These are phyloP conservation scores for Laterallus jamaicensis DNA, from an alignment of 2,113 vertebrate genomes.

Conservation along the genomic window DNA sequence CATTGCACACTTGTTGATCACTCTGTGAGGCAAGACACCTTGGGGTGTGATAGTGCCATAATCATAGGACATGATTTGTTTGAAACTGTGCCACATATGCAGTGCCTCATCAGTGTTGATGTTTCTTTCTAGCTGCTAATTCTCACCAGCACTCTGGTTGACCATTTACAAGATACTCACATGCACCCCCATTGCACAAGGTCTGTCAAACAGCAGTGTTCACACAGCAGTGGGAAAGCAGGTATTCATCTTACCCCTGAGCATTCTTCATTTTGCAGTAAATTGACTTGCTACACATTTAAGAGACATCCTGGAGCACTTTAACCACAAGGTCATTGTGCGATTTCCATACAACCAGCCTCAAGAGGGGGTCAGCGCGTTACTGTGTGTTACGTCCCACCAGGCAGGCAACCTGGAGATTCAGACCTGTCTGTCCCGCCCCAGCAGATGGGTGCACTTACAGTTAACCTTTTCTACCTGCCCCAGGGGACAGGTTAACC, in stretches of 20 bases:
- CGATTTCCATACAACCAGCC: background rate
- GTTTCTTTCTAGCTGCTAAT: background rate
- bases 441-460: no score
- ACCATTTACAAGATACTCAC: background rate
- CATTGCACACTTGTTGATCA: background rate
- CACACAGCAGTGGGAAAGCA: background rate
- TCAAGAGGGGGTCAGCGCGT: background rate
- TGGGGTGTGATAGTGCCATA: background rate
- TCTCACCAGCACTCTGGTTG: background rate
- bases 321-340: rapidly evolving
- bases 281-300: rapidly evolving
- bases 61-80: rapidly evolving
- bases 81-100: background rate
- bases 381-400: background rate
- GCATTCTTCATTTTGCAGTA: background rate
- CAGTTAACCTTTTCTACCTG: no score
- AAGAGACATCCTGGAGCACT: rapidly evolving
- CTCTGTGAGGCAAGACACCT: background rate
- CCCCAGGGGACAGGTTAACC: no score
- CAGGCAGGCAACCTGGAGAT: no score
- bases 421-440: no score
- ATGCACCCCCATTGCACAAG: background rate
- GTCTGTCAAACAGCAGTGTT: background rate
- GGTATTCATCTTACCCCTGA: rapidly evolving
- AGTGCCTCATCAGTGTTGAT: background rate